Conservation (phyloP, 2,888 invertebrate genomes). For the Cinara cedri region DNA sequence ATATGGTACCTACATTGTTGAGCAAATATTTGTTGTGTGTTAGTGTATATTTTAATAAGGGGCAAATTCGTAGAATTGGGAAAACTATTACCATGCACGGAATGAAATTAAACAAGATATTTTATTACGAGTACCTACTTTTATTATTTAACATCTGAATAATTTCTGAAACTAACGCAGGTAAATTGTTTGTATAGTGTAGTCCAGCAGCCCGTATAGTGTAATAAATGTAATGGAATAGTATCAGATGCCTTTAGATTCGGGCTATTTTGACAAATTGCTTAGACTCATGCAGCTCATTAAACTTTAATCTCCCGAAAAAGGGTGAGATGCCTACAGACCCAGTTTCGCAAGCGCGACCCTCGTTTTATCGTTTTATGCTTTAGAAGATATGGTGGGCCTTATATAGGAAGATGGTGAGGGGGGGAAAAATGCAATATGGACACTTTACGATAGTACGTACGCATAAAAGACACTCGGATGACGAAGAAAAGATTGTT, state of each 20-base stretch:
- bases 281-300: slow-evolving; percentile 45
- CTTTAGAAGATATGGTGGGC: slow-evolving; percentile 19
- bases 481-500: slow-evolving; percentile 47
- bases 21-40: no score
- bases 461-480: slow-evolving; percentile 48
- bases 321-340: slow-evolving; percentile 53
- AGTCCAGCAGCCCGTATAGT: background rate
- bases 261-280: slow-evolving; percentile 55
- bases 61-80: no score
- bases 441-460: slow-evolving; percentile 48
- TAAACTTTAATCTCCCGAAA: slow-evolving; percentile 55
- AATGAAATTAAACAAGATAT: background rate
- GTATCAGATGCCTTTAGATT: slow-evolving; percentile 23
- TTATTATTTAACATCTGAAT: background rate
- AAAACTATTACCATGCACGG: background rate
- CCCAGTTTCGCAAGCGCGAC: slow-evolving; percentile 47
- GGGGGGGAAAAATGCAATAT: slow-evolving; percentile 51
- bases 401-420: background rate
- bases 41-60: no score
- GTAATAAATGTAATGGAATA: slow-evolving; percentile 25
- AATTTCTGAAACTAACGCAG: slow-evolving; percentile 27
- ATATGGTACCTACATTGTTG: no score
- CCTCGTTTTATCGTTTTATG: slow-evolving; percentile 49
- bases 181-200: slow-evolving; percentile 6
- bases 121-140: background rate